phyloP scores from a whole-genome alignment of 2,113 vertebrate genomes.

The Ceyx melanurus region DNA sequence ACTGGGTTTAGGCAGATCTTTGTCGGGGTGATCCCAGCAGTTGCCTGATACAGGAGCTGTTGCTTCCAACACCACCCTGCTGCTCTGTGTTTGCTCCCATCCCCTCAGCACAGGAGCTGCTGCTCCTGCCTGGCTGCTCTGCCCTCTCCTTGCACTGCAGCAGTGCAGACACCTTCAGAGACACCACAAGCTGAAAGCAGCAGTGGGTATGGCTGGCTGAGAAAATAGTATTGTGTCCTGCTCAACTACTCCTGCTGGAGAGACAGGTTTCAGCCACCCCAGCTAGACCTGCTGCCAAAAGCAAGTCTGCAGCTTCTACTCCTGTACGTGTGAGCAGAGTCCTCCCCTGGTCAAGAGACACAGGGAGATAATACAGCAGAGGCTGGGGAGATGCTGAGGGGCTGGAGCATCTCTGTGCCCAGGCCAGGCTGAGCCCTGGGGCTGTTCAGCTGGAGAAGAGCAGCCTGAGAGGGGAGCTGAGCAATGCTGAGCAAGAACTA shows the following conservation, averaged over 20 bases:
- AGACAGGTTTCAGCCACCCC: background rate
- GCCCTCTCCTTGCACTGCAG: background rate
- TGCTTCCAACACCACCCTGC: background rate
- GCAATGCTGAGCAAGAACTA: background rate
- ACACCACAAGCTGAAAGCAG: background rate
- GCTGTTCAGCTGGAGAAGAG: background rate
- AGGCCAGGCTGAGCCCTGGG: background rate
- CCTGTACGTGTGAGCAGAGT: background rate
- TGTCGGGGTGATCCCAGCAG: background rate
- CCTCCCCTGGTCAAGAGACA: background rate
- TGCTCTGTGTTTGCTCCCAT: background rate
- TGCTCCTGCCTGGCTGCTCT: background rate
- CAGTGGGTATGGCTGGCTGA: background rate
- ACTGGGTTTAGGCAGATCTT: background rate
- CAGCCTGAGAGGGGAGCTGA: background rate
- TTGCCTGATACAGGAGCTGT: rapidly evolving
- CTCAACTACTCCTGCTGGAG: background rate
- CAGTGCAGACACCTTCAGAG: background rate
- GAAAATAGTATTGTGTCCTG: background rate
- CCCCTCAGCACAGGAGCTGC: background rate
- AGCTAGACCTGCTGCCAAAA: background rate
- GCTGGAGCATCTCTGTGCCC: background rate
- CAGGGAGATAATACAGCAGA: background rate
- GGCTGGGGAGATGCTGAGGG: background rate
- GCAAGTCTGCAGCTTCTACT: too few relatives aligned